A percentile compares a stretch with the other conserved stretches of the same genome.
Evolutionary conservation across 2,797 vertebrate species (phyloP).

Genomic region (Hemibagrus guttatus): DNA sequence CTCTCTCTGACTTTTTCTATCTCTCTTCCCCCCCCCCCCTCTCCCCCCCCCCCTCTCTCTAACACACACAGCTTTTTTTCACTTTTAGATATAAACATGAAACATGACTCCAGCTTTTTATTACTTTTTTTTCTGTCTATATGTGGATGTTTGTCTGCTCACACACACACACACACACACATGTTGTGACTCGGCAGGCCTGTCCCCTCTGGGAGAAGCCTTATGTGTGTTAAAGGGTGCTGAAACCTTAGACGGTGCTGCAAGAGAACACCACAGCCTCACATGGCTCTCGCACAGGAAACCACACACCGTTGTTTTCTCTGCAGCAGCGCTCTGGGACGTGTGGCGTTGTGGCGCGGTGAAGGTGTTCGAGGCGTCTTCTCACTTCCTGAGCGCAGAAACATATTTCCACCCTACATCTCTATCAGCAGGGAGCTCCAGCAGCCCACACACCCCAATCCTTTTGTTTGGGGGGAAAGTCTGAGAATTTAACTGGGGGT

Average conservation of each 20-base stretch:
- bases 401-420: conserved; percentile 18
- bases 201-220: not conserved
- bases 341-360: conserved; percentile 34
- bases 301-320: not conserved
- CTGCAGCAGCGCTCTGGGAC: conserved; percentile 30
- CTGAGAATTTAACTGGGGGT: conserved; percentile 32
- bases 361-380: conserved; percentile 19
- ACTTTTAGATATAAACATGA: not conserved
- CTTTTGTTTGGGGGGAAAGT: conserved; percentile 15
- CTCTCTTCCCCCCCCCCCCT: no score
- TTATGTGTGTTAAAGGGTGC: not conserved
- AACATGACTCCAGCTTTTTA: not conserved
- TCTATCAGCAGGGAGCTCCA: conserved; percentile 22
- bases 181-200: not conserved
- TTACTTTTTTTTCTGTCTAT: not conserved
- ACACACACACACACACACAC: not conserved
- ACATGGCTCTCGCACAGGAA: not conserved
- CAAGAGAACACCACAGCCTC: not conserved
- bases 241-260: not conserved
- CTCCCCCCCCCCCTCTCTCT: no score
- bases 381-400: conserved; percentile 24
- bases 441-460: conserved; percentile 2
- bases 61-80: not conserved
- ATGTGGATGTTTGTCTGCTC: not conserved
- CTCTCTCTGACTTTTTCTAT: no score